These are phyloP conservation scores for Byasa hedistus DNA, from an alignment of 2,888 invertebrate species.

Conservation along the genomic window DNA sequence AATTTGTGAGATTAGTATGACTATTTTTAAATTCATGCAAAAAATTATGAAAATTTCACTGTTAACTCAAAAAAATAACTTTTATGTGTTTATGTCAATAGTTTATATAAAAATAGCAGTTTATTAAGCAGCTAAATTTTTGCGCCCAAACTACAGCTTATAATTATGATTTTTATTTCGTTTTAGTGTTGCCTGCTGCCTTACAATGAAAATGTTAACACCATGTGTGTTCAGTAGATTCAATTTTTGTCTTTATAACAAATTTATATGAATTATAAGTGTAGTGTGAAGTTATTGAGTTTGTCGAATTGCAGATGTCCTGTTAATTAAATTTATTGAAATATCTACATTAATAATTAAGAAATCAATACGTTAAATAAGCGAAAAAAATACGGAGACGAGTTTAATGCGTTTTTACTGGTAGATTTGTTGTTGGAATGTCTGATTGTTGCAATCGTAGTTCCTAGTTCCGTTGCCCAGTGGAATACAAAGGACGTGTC, in stretches of 20 bases:
- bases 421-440: too few species aligned
- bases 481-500: too few species aligned
- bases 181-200: not conserved
- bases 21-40: not conserved
- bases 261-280: slow-evolving; percentile 7
- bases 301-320: not conserved
- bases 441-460: too few species aligned
- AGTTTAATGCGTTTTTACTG: too few species aligned
- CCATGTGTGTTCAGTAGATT: slow-evolving; percentile 25
- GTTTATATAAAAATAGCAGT: not conserved
- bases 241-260: slow-evolving; percentile 17
- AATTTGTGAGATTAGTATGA: not conserved
- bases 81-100: not conserved
- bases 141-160: slow-evolving; percentile 7
- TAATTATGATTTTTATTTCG: slow-evolving; percentile 5
- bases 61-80: not conserved
- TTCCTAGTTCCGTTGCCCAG: too few species aligned
- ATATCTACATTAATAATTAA: too few species aligned
- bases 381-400: too few species aligned
- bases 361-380: too few species aligned
- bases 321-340: not conserved
- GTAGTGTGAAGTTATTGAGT: slow-evolving; percentile 2
- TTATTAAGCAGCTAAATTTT: slow-evolving; percentile 1
- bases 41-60: not conserved
- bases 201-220: slow-evolving; percentile 16